Percentiles rank a stretch among this genome's conserved stretches.
Evolutionary conservation across 1,140 invertebrate genomes (phyloP).

Genomic region (Heterodera carotae): DNA sequence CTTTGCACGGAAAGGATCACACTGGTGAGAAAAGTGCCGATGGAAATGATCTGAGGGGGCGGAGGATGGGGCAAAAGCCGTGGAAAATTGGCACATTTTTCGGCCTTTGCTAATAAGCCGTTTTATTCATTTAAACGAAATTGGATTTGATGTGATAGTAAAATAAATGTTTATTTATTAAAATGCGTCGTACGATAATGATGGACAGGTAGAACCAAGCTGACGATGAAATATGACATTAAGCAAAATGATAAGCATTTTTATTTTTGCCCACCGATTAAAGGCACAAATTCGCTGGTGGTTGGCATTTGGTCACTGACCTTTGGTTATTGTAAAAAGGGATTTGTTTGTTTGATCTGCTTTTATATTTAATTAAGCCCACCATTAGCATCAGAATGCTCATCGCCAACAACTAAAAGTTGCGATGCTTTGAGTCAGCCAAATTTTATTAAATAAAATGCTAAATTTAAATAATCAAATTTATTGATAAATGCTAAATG

Average conservation of each 20-base stretch:
- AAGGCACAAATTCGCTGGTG: conserved; percentile 62
- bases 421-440: too few species aligned
- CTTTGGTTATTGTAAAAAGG: not conserved
- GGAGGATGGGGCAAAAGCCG: too few species aligned
- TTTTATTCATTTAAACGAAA: too few species aligned
- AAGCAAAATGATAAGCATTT: conserved; percentile 1
- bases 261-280: conserved; percentile 46
- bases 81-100: too few species aligned
- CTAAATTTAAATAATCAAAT: not conserved
- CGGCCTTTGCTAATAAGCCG: too few species aligned
- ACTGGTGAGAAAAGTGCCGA: conserved; percentile 62
- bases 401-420: conserved; percentile 59
- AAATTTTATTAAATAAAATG: too few species aligned
- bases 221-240: not conserved
- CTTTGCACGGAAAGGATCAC: conserved; percentile 62
- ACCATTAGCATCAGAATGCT: conserved; percentile 64
- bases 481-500: not conserved
- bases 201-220: conserved; percentile 63
- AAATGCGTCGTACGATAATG: conserved; percentile 32
- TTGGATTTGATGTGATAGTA: too few species aligned
- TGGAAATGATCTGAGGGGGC: conserved; percentile 58
- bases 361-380: not conserved
- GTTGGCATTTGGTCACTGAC: conserved; percentile 62
- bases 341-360: not conserved
- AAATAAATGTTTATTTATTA: not conserved